Conservation (phyloP, 1,140 invertebrate species). For the Papilio dardanus region DNA sequence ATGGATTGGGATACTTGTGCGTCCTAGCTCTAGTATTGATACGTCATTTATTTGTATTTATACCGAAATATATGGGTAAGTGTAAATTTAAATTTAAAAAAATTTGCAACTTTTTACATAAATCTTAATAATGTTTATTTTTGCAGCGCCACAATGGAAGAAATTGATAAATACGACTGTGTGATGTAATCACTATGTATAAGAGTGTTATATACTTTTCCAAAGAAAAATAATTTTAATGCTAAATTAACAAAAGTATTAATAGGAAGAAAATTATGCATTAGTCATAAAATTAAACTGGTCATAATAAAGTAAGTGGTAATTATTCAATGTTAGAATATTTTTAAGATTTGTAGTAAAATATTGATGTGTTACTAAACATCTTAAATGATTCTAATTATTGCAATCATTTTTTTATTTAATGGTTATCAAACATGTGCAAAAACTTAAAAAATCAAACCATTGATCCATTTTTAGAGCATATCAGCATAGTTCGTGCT, state of each 20-base stretch:
- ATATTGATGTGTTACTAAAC: not conserved
- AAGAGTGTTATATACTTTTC: not conserved
- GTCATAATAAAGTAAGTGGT: conserved; percentile 6
- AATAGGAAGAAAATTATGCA: not conserved
- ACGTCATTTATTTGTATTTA: conserved; percentile 63
- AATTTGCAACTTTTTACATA: not conserved
- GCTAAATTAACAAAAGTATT: not conserved
- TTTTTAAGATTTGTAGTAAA: not conserved
- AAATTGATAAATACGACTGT: conserved; percentile 55
- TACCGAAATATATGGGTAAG: conserved; percentile 74
- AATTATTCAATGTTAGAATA: not conserved
- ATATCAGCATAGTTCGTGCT: not conserved
- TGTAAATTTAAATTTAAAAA: conserved; percentile 18
- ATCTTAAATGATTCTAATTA: not conserved
- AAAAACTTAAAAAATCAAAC: not conserved
- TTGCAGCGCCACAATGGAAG: conserved; percentile 66
- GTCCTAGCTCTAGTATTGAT: conserved; percentile 62
- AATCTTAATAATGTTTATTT: conserved; percentile 35
- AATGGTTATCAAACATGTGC: no score
- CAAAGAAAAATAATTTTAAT: conserved; percentile 15
- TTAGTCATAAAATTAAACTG: not conserved
- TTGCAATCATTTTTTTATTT: no score
- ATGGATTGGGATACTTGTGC: conserved; percentile 65
- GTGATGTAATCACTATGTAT: conserved; percentile 46
- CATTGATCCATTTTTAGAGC: not conserved